Evolutionary conservation across 2,797 vertebrate species (phyloP).

Genomic region (Gouania willdenowi): DNA sequence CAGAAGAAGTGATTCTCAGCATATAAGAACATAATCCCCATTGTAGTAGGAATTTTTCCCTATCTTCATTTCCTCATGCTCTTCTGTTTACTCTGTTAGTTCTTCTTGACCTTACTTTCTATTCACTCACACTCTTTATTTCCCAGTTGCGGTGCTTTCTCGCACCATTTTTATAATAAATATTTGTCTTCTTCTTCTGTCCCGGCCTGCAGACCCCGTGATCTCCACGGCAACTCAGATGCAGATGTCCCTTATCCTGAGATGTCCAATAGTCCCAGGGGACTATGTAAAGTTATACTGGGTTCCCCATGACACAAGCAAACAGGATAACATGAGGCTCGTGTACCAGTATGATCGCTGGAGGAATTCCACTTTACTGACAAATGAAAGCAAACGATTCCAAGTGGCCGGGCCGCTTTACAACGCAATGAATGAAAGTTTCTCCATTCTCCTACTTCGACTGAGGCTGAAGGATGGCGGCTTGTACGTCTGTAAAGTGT

Average conservation of each 20-base stretch:
- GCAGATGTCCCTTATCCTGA: slow-evolving; percentile 29
- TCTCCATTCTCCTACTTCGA: slow-evolving; percentile 64
- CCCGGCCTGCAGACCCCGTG: slow-evolving; percentile 21
- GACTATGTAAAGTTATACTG: slow-evolving; percentile 68
- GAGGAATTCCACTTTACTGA: slow-evolving; percentile 28
- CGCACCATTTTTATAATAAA: slow-evolving; percentile 5
- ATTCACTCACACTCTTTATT: slow-evolving; percentile 10
- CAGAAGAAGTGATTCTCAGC: slow-evolving; percentile 42
- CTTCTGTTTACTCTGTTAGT: slow-evolving; percentile 28
- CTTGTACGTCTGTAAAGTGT: slow-evolving; percentile 67
- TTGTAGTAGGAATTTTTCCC: slow-evolving; percentile 38
- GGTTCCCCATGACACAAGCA: slow-evolving; percentile 31
- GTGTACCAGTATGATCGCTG: slow-evolving; percentile 67
- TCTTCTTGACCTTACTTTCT: slow-evolving; percentile 8
- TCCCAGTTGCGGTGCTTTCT: neutral
- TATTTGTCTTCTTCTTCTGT: slow-evolving; percentile 1
- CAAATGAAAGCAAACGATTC: slow-evolving; percentile 11
- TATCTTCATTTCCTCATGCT: slow-evolving; percentile 20
- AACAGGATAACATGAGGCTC: accelerated
- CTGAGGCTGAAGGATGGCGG: slow-evolving; percentile 59
- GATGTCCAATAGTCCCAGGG: slow-evolving; percentile 49
- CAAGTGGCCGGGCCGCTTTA: slow-evolving; percentile 35
- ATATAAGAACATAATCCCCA: slow-evolving; percentile 65
- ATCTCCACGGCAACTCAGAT: slow-evolving; percentile 35
- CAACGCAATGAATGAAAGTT: slow-evolving; percentile 45